A percentile compares a stretch with the other conserved stretches of the same genome.
Evolutionary conservation across 2,797 vertebrate genomes (phyloP).

Genomic region (Myotis pilosus): DNA sequence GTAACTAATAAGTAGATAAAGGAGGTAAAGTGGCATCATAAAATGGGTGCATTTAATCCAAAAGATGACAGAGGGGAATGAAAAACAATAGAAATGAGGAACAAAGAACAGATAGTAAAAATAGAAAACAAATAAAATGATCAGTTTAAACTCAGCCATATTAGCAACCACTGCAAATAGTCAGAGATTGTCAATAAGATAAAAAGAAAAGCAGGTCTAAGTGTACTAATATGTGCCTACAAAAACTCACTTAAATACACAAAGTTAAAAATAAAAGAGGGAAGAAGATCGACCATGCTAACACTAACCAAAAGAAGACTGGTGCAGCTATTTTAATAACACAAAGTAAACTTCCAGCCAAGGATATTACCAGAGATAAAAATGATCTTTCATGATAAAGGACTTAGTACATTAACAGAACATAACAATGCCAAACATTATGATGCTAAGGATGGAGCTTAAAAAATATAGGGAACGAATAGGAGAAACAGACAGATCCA

Average conservation of each 20-base stretch:
- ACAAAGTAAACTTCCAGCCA: not conserved
- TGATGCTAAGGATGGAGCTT: not conserved
- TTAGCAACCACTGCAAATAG: not conserved
- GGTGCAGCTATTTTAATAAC: not conserved
- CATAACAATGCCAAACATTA: not conserved
- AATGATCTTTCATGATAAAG: not conserved
- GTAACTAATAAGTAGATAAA: not conserved
- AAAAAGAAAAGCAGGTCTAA: not conserved
- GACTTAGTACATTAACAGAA: not conserved
- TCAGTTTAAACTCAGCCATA: rapidly evolving
- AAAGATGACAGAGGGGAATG: not conserved
- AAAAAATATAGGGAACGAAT: no score
- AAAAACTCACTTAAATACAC: not conserved
- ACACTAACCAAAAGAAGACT: no score
- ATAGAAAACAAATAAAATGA: not conserved
- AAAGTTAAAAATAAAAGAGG: not conserved
- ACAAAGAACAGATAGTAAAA: not conserved
- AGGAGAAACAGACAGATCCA: not conserved
- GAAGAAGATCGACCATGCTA: not conserved
- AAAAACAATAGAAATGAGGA: not conserved
- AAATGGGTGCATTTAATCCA: not conserved
- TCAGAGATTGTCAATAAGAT: not conserved
- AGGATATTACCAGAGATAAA: not conserved
- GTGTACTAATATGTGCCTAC: not conserved
- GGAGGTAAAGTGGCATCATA: not conserved